Percentiles rank a stretch among this genome's conserved stretches.
Conservation (phyloP, 35 echinoderm and acorn worm species). For the Anneissia japonica region DNA sequence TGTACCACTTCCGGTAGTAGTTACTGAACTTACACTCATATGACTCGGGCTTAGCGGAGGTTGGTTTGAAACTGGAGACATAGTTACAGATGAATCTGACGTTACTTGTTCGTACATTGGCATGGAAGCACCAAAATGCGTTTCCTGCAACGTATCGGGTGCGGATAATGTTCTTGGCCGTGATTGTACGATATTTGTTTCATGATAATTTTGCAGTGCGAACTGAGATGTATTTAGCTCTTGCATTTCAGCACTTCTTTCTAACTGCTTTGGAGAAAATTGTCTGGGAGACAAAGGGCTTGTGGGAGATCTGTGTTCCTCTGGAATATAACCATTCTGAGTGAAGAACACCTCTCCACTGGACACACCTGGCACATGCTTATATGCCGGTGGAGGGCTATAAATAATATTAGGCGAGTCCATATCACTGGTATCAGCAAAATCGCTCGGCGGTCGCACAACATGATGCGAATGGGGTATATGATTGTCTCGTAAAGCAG, state of each 20-base stretch:
- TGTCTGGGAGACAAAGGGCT: not conserved
- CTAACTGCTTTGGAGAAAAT: not conserved
- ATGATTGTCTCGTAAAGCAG: not conserved
- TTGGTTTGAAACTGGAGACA: not conserved
- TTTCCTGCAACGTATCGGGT: not conserved
- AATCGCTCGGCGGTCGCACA: slow-evolving; percentile 87
- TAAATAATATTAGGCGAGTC: slow-evolving; percentile 77
- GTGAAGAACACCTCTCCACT: not conserved
- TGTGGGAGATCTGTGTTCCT: not conserved
- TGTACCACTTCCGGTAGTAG: not conserved
- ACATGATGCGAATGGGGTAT: slow-evolving; percentile 23
- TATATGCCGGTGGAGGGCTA: slow-evolving; percentile 58
- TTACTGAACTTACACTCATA: not conserved
- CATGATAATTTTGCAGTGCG: not conserved
- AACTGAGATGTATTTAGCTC: not conserved
- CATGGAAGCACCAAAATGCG: not conserved
- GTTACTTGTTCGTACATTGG: not conserved
- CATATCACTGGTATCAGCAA: slow-evolving; percentile 88
- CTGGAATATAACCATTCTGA: slow-evolving; percentile 40
- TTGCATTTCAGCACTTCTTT: not conserved
- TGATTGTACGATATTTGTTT: not conserved
- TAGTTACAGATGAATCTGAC: not conserved
- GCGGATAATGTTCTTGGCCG: not conserved
- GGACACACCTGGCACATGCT: slow-evolving; percentile 19
- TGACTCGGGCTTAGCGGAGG: not conserved